Evolutionary conservation across 92 coral and sea anemone genomes (phyloP).

Genomic region (Micromussa lordhowensis): DNA sequence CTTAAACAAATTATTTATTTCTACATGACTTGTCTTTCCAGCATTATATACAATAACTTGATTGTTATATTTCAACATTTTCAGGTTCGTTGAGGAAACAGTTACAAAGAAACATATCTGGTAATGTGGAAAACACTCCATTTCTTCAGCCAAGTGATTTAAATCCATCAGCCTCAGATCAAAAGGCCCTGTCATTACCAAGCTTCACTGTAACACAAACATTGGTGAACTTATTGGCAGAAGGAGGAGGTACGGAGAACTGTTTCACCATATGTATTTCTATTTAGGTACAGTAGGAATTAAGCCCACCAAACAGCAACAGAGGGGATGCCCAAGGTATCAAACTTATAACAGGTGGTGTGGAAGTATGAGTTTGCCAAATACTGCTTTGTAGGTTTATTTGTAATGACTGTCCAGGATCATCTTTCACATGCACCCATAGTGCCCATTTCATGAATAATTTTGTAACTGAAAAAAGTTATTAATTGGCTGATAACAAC

Average conservation of each 20-base stretch:
- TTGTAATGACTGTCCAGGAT: too few relatives aligned
- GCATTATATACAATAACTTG: background rate
- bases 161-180: conserved; percentile 81
- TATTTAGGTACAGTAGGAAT: background rate
- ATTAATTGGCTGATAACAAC: too few relatives aligned
- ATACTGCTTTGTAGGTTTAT: too few relatives aligned
- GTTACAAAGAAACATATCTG: background rate
- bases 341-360: background rate
- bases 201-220: conserved; percentile 88
- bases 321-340: background rate
- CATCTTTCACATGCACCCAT: too few relatives aligned
- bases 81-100: conserved; percentile 13
- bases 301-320: background rate
- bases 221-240: conserved; percentile 84
- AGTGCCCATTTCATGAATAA: too few relatives aligned
- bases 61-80: background rate
- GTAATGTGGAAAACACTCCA: background rate
- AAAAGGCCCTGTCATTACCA: conserved; percentile 81
- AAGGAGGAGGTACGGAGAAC: conserved; percentile 69
- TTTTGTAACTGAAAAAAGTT: too few relatives aligned
- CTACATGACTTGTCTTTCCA: background rate
- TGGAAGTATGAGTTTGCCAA: background rate
- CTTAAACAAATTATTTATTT: too few relatives aligned
- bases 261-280: background rate
- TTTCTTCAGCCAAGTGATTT: conserved; percentile 10